A percentile compares a stretch with the other conserved stretches of the same genome.
phyloP scores from a whole-genome alignment of 2,113 vertebrate species.

The Azemiops feae region DNA sequence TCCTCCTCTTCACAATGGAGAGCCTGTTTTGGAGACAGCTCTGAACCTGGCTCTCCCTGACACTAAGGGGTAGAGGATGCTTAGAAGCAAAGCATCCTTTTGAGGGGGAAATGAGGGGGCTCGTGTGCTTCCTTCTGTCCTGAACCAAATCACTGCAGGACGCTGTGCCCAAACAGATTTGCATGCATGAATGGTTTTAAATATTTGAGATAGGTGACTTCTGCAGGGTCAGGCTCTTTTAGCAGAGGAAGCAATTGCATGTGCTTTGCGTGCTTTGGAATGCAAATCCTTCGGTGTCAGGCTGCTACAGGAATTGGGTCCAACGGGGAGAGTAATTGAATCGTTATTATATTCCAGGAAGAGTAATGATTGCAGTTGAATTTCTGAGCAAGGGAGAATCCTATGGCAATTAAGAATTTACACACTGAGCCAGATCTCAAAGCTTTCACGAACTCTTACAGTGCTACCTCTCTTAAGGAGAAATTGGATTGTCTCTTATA shows the following conservation, averaged over 20 bases:
- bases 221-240: background rate
- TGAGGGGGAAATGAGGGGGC: background rate
- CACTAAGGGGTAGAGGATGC: background rate
- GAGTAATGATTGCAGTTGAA: background rate
- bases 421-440: background rate
- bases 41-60: slow-evolving; percentile 14
- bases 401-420: background rate
- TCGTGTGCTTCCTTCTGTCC: background rate
- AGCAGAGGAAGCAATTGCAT: background rate
- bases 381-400: background rate
- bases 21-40: background rate
- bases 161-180: background rate
- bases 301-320: background rate
- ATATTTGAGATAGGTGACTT: background rate
- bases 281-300: background rate
- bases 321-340: background rate
- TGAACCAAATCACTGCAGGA: background rate
- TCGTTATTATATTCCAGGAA: background rate
- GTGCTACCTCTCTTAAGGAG: background rate
- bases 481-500: background rate
- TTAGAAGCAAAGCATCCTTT: background rate
- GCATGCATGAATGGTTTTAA: background rate
- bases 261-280: background rate
- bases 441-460: background rate
- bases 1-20: slow-evolving; percentile 17